Evolutionary conservation across 2,888 invertebrate species (phyloP), one percentile per base, ranked within the genome.

Genomic region (Pterobdella sp.): DNA sequence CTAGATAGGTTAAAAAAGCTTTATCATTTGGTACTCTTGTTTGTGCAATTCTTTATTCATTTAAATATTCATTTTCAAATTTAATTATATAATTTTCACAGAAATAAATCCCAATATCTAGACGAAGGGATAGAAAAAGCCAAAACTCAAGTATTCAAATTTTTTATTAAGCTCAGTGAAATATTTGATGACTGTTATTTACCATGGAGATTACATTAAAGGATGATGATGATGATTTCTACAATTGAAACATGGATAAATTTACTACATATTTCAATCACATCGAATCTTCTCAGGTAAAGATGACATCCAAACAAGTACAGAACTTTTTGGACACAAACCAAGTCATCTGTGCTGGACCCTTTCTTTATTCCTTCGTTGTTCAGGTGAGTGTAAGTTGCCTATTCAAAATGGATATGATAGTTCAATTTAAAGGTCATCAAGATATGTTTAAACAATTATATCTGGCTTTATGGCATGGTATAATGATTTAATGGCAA

Each of bases 351-450:
- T 89, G 90, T 34, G 90, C 93, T 0, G 94, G 94, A 0, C 91
- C 93, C 0, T 94, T 94, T 83, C 88, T 92, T 65, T 94, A 94
- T 82, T 90, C 91, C 77, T 88, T 91, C 56, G 86, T 95, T 71
- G 90, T 90, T 77, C 93, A 93, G 86, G 92, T 92, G 79, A 4
- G n/a, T 56, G 60, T 22, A 18, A 26, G 60, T 4, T 22, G 60
- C 4, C 10, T 7, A 22, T 42, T 42, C 10, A 42, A 42, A 22
- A 22, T 7, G 22, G 7, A 22, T 7, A 42, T 42, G 49, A n/a
- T n/a, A n/a, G n/a, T n/a, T n/a, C n/a, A n/a, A n/a, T n/a, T n/a
- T n/a, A n/a, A n/a, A n/a, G n/a, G n/a, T n/a, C n/a, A n/a, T n/a
- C n/a, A n/a, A n/a, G n/a, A n/a, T n/a, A n/a, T n/a, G n/a, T n/a